Conservation (phyloP, 2,888 invertebrate species). For the Eupithecia pulchellata region DNA sequence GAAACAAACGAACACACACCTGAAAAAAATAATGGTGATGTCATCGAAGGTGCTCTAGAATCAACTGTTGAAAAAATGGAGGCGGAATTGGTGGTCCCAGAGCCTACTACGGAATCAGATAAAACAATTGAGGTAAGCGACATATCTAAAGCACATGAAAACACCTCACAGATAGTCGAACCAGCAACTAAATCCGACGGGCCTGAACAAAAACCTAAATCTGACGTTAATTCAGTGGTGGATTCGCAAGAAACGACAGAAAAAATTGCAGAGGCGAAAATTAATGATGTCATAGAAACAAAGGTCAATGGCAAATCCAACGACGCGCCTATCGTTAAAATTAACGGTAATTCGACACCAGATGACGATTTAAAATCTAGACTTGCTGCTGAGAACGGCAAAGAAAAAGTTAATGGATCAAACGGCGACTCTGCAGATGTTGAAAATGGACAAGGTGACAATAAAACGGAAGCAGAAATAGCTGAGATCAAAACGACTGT, state of each 20-base stretch:
- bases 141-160: slow-evolving; percentile 24
- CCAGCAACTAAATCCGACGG: slow-evolving; percentile 26
- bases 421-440: slow-evolving; percentile 57
- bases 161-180: slow-evolving; percentile 34
- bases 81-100: slow-evolving; percentile 26
- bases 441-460: slow-evolving; percentile 74
- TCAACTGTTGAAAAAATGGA: slow-evolving; percentile 37
- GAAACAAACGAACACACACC: slow-evolving; percentile 29
- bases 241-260: slow-evolving; percentile 41
- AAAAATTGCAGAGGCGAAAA: slow-evolving; percentile 45
- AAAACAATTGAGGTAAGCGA: slow-evolving; percentile 31
- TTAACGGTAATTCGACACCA: slow-evolving; percentile 70
- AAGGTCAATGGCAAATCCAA: slow-evolving; percentile 75
- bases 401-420: slow-evolving; percentile 62
- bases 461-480: slow-evolving; percentile 61
- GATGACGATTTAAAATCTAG: slow-evolving; percentile 69
- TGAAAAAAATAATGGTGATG: slow-evolving; percentile 12
- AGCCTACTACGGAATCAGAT: slow-evolving; percentile 20
- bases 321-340: slow-evolving; percentile 60
- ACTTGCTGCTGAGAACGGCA: slow-evolving; percentile 70
- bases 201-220: slow-evolving; percentile 43
- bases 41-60: slow-evolving; percentile 11
- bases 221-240: slow-evolving; percentile 33
- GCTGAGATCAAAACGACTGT: slow-evolving; percentile 79
- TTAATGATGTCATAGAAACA: slow-evolving; percentile 57